These are phyloP conservation scores for Anticlea derivata DNA, from an alignment of 2,888 invertebrate genomes.

Conservation along the genomic window DNA sequence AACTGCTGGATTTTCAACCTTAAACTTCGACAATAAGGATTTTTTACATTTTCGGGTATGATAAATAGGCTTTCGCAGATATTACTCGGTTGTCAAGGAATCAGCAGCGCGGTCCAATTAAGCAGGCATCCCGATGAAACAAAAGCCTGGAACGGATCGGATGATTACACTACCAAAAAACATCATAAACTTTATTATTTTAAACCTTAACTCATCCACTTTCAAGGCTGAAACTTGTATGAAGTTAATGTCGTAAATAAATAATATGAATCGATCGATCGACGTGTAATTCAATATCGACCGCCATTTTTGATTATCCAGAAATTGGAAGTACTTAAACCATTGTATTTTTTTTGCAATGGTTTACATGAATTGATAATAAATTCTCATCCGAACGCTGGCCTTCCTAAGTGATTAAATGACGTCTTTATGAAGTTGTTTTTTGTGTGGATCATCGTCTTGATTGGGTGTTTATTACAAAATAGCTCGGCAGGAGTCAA, in stretches of 20 bases:
- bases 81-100: conserved; percentile 55
- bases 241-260: conserved; percentile 33
- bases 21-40: conserved; percentile 16
- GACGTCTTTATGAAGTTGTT: conserved; percentile 37
- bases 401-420: conserved; percentile 34
- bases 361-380: conserved; percentile 1
- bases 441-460: conserved; percentile 46
- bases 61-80: conserved; percentile 28
- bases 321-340: conserved; percentile 31
- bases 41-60: background rate
- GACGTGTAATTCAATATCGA: conserved; percentile 52
- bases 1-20: conserved; percentile 21
- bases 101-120: conserved; percentile 57
- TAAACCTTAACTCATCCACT: conserved; percentile 36
- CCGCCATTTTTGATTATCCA: conserved; percentile 53
- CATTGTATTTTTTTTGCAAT: conserved; percentile 39
- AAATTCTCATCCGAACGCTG: conserved; percentile 20
- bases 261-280: conserved; percentile 36
- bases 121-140: conserved; percentile 50
- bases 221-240: conserved; percentile 39
- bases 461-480: conserved; percentile 65
- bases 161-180: conserved; percentile 46
- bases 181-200: conserved; percentile 34
- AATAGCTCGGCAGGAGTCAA: conserved; percentile 58
- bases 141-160: conserved; percentile 55